Conservation (phyloP, 2,888 invertebrate species). For the Cheilosia soror region DNA sequence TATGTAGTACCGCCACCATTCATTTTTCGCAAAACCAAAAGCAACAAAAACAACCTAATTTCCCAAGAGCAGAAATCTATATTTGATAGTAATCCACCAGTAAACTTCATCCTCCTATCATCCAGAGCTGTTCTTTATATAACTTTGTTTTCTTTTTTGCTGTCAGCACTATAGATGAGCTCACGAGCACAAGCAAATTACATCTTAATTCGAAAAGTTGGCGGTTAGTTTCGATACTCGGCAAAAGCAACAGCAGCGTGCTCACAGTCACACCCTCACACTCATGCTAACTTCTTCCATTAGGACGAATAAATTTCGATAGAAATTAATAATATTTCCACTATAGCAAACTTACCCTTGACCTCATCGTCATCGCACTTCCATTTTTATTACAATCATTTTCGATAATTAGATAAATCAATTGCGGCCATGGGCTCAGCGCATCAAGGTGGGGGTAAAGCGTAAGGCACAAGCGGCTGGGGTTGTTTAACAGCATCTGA, state of each 20-base stretch:
- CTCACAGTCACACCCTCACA: not conserved
- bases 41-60: conserved; percentile 70
- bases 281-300: conserved; percentile 42
- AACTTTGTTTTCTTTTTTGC: conserved; percentile 32
- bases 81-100: conserved; percentile 70
- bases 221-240: conserved; percentile 60
- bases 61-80: conserved; percentile 68
- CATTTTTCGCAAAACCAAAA: conserved; percentile 30
- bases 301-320: conserved; percentile 58
- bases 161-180: conserved; percentile 30
- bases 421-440: conserved; percentile 28
- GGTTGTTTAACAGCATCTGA: conserved; percentile 35
- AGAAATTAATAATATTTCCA: conserved; percentile 52
- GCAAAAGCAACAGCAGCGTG: conserved; percentile 20
- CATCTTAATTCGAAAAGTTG: conserved; percentile 71
- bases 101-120: conserved; percentile 64
- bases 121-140: conserved; percentile 28
- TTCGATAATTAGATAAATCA: conserved; percentile 66
- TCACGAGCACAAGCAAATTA: conserved; percentile 69
- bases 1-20: conserved; percentile 36
- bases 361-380: conserved; percentile 29
- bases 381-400: conserved; percentile 63
- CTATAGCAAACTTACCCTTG: not conserved
- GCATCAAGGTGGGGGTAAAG: not conserved
- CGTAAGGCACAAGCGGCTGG: not conserved